Base-by-base conservation (phyloP, 2,888 invertebrate species). In the Amphipyra tragopoginis region DNA sequence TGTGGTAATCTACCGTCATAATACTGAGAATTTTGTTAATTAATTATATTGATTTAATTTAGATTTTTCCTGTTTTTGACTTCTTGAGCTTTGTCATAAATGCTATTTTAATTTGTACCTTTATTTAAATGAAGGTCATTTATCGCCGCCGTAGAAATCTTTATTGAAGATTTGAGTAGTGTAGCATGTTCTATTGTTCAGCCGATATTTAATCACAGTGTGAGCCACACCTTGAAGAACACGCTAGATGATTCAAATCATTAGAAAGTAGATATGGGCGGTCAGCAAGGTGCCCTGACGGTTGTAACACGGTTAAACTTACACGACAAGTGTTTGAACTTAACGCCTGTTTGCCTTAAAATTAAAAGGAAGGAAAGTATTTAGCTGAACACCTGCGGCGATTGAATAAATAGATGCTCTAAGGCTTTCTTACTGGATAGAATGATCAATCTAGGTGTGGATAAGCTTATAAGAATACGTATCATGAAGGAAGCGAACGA, bases 181-280 rank as follows among this genome's bases (percentile, higher is more conserved):
- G 21, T 36, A 36, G 9, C 26, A 26, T 44, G 7, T 11, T 7
- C 8, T 33, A 43, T 67, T 60, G 48, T 57, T 47, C 10, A 38
- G 11, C 34, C 13, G 14, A 47, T 33, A 59, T 58, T 40, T 44
- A 44, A 72, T 34, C 14, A 15, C 26, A 8, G 9, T 36, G 7
- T 42, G n/a, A 21, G 10, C 34, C 56, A 52, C 74, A 34, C 57
- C 68, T 67, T 26, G 7, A 10, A 42, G 14, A 55, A 42, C 8
- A 47, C n/a, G 10, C 59, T 29, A 54, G 53, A 69, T 57, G 53
- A 75, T 70, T 61, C 36, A 58, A 56, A 36, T 58, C 71, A 77
- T 75, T 77, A 75, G 71, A 75, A 75, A 77, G 78, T 75, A 60
- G 55, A 70, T 58, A 77, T 57, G 51, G 52, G 39, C 50, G 65